Evolutionary conservation across 2,888 invertebrate genomes (phyloP), one percentile per base, ranked within the genome.

Genomic region (Carterocephalus palaemon): DNA sequence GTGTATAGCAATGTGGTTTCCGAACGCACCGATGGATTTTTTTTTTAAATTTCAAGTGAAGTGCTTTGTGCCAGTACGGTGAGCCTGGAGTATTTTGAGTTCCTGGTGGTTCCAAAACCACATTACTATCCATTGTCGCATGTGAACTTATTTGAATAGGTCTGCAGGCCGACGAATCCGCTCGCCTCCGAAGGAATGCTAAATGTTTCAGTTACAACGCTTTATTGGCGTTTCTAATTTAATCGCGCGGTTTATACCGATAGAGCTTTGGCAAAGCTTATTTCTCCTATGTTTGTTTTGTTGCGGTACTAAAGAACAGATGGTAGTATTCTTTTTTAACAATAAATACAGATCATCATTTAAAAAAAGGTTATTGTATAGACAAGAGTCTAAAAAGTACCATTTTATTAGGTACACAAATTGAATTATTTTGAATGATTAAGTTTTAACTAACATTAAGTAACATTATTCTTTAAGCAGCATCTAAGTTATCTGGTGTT

Each of bases 1-100:
- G 71, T 73, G 75, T 66, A 72, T 66, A 67, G 76, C 70, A 72
- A 59, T 80, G 80, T 79, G 82, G 82, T 81, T 75, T 70, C 70
- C 75, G 81, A 78, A 77, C 71, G 67, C 71, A 71, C 72, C 67
- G 66, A 60, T 20, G 23, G 74, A 74, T 73, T 64, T 60, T 57
- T 43, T 52, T 49, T 53, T 47, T 47, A 7, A 41, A 17, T 46
- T 41, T 46, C 22, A 10, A 39, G 52, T 48, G 40, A 37, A 52
- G 51, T 50, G 53, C 46, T 50, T 48, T 42, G 41, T 54, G 57
- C 47, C 22, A 31, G 36, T n/a, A n/a, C n/a, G 9, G 54, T 42
- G 34, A 49, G 54, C 57, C 53, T 52, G 37, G 40, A 34, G 34
- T 51, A 42, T 36, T 43, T 41, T 52, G 17, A 31, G 54, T 53